phyloP scores from a whole-genome alignment of 1,140 invertebrate genomes.

The Sinella curviseta region DNA sequence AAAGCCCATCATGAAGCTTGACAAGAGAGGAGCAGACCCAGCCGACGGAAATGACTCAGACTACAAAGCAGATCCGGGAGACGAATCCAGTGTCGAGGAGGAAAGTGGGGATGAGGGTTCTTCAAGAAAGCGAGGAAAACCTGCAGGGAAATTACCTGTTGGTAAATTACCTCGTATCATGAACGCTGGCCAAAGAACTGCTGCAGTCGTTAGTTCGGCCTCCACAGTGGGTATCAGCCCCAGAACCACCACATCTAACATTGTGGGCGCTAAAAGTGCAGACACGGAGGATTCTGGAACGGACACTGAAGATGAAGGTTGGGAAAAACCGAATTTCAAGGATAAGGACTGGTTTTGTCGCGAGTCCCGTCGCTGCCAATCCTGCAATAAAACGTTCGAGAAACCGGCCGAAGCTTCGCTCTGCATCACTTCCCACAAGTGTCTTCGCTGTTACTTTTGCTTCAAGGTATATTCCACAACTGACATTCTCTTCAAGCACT shows the following conservation, averaged over 20 bases:
- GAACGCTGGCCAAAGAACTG: neutral
- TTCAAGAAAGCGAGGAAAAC: neutral
- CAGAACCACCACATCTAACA: neutral
- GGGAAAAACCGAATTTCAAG: neutral
- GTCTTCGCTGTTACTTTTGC: neutral
- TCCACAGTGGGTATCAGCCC: neutral
- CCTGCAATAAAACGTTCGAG: neutral
- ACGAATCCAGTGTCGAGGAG: neutral
- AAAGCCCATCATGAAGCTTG: too few species aligned
- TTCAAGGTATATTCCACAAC: neutral
- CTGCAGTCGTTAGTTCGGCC: neutral
- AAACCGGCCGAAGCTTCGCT: neutral
- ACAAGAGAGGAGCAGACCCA: too few species aligned
- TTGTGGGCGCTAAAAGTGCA: neutral
- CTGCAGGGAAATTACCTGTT: neutral
- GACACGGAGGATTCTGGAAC: neutral
- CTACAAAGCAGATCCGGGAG: neutral
- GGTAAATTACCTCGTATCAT: neutral
- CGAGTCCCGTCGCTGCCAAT: neutral
- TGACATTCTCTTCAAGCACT: constrained; percentile 6
- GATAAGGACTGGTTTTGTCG: neutral
- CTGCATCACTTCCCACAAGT: neutral
- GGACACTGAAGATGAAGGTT: neutral
- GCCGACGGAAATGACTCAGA: neutral
- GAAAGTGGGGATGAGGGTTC: neutral